These are phyloP conservation scores for Muntiacus reevesi DNA, from an alignment of 2,113 vertebrate species.

Conservation along the genomic window DNA sequence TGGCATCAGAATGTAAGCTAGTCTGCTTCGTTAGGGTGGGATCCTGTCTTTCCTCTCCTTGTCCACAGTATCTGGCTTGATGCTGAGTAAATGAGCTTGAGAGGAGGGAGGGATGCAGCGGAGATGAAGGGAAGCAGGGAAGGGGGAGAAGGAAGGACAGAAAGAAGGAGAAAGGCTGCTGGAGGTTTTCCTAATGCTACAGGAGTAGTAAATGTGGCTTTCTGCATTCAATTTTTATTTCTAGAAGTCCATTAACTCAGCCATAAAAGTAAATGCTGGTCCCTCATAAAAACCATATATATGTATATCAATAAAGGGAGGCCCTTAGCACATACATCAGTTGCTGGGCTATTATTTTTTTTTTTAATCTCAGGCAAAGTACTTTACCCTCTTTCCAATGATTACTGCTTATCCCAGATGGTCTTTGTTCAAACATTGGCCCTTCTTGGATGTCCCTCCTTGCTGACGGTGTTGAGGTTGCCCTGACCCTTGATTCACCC, in stretches of 20 bases:
- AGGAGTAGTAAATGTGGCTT: slow-evolving; percentile 11
- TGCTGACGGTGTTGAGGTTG: neutral
- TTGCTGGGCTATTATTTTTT: neutral
- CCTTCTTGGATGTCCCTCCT: neutral
- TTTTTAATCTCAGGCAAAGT: neutral
- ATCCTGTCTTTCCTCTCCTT: neutral
- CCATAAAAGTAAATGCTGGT: slow-evolving; percentile 36
- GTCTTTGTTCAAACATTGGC: neutral
- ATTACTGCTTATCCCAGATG: neutral
- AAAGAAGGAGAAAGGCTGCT: neutral
- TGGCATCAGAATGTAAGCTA: neutral
- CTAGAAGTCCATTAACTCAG: slow-evolving; percentile 38
- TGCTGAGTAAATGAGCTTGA: neutral
- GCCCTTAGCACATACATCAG: neutral
- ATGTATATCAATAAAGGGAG: slow-evolving; percentile 21
- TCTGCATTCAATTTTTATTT: slow-evolving; percentile 21
- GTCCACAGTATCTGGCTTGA: neutral
- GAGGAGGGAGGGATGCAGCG: neutral
- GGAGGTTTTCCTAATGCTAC: neutral
- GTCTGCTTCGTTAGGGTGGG: neutral
- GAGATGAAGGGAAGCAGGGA: no score
- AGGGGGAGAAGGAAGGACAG: neutral
- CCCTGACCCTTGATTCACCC: slow-evolving; percentile 49
- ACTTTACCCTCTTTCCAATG: neutral
- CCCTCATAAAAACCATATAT: neutral